Percentiles rank a stretch among this genome's conserved stretches.
Conservation (phyloP, 2,797 vertebrate species). For the Centroberyx gerrardi region DNA sequence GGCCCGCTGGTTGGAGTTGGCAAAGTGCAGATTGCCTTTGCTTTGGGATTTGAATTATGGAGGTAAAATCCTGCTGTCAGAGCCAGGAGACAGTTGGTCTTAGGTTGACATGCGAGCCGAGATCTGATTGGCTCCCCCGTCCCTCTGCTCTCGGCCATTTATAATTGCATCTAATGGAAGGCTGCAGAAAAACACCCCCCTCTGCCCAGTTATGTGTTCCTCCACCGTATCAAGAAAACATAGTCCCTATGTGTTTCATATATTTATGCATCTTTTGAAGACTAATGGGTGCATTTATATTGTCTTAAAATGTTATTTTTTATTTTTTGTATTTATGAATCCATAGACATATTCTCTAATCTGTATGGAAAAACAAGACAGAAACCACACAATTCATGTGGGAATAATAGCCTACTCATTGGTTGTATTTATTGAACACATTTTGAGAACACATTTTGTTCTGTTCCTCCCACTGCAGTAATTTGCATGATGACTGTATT, state of each 20-base stretch:
- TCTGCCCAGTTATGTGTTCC: constrained; percentile 89
- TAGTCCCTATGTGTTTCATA: neutral
- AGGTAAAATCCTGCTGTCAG: constrained; percentile 99
- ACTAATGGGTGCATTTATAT: neutral
- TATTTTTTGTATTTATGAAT: neutral
- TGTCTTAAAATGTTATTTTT: neutral
- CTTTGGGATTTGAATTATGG: constrained; percentile 99
- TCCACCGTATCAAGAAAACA: constrained; percentile 73
- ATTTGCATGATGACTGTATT: constrained; percentile 78
- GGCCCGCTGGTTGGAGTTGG: constrained; percentile 86
- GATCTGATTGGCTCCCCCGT: constrained; percentile 97
- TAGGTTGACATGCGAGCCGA: constrained; percentile 98
- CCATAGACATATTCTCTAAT: neutral
- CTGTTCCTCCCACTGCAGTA: constrained; percentile 74
- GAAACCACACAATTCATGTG: neutral
- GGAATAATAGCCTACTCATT: neutral
- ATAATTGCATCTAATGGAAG: constrained; percentile 99
- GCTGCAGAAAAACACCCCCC: constrained; percentile 94
- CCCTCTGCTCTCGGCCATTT: constrained; percentile 97
- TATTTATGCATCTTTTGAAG: constrained; percentile 4
- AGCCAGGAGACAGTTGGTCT: constrained; percentile 99
- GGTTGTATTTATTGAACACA: constrained; percentile 28
- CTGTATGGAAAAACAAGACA: neutral
- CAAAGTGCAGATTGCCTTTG: constrained; percentile 92
- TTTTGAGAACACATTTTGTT: constrained; percentile 50